phyloP scores from a whole-genome alignment of 2,888 invertebrate species.

The Tridacna gigas region DNA sequence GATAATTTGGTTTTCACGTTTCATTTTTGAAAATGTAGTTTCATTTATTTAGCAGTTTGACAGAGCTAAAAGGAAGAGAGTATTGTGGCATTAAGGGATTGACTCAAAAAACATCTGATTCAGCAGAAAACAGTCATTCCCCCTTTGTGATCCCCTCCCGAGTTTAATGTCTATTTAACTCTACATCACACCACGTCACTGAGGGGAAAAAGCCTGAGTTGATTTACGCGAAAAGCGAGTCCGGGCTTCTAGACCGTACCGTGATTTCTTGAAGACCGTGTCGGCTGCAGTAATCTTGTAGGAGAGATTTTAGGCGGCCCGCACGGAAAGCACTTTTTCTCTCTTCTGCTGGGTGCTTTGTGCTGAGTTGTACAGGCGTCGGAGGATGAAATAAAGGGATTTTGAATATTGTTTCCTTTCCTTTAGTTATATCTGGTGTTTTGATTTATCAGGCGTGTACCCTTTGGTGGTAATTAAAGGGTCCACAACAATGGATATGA shows the following conservation, averaged over 20 bases:
- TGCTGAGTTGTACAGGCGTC: neutral
- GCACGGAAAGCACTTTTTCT: neutral
- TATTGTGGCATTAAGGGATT: too few relatives aligned
- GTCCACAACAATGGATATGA: neutral
- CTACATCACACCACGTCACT: constrained; percentile 11
- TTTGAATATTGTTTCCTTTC: neutral
- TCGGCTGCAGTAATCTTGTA: constrained; percentile 43
- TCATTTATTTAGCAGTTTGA: too few relatives aligned
- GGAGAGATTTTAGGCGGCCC: constrained; percentile 39
- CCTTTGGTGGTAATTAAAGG: too few relatives aligned
- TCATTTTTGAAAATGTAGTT: too few relatives aligned
- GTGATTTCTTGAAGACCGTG: neutral
- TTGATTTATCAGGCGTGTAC: too few relatives aligned
- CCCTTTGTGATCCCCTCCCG: constrained; percentile 6
- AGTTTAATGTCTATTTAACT: constrained; percentile 30
- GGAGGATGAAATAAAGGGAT: neutral
- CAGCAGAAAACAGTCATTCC: constrained; percentile 10
- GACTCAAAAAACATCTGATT: constrained; percentile 7
- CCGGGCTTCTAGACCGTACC: constrained; percentile 20
- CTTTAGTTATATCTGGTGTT: too few relatives aligned
- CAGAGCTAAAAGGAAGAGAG: too few relatives aligned
- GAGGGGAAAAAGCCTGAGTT: neutral
- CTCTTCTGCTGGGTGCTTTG: neutral
- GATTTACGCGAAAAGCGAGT: neutral
- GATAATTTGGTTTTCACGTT: too few relatives aligned